Percentiles rank a stretch among this genome's conserved stretches.
Conservation (phyloP, 2,113 vertebrate genomes). For the Azemiops feae region DNA sequence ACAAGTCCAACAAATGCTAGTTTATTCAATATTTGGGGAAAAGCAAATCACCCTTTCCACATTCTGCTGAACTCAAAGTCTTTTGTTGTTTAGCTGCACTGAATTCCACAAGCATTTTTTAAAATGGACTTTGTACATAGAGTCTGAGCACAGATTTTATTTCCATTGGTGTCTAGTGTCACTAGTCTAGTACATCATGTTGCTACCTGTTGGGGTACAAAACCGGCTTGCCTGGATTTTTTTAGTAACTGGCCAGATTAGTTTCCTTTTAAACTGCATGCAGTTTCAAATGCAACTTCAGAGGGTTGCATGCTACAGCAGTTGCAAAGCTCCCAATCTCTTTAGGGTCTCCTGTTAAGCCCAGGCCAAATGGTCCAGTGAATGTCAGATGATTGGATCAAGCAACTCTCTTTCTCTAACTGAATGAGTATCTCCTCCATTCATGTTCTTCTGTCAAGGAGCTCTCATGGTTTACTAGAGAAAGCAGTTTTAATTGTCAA, state of each 20-base stretch:
- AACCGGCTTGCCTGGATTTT: not conserved
- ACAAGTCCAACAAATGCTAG: not conserved
- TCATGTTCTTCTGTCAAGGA: not conserved
- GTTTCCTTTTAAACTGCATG: not conserved
- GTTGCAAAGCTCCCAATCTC: not conserved
- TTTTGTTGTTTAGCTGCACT: not conserved
- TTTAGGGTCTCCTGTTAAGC: not conserved
- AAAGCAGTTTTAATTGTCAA: not conserved
- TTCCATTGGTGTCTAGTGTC: not conserved
- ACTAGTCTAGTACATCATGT: not conserved
- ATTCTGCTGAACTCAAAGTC: not conserved
- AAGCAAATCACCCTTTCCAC: not conserved
- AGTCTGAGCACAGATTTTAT: not conserved
- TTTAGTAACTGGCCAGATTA: not conserved
- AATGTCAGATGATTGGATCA: not conserved
- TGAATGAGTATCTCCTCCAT: not conserved
- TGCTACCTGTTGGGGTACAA: not conserved
- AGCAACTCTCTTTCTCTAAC: not conserved
- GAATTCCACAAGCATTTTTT: not conserved
- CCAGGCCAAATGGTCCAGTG: not conserved
- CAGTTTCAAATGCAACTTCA: not conserved
- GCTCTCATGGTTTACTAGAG: not conserved
- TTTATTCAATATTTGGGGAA: not conserved
- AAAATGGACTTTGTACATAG: not conserved
- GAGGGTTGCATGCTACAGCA: not conserved